Base-by-base conservation (phyloP, 2,113 vertebrate species). In the Reinhardtius hippoglossoides region DNA sequence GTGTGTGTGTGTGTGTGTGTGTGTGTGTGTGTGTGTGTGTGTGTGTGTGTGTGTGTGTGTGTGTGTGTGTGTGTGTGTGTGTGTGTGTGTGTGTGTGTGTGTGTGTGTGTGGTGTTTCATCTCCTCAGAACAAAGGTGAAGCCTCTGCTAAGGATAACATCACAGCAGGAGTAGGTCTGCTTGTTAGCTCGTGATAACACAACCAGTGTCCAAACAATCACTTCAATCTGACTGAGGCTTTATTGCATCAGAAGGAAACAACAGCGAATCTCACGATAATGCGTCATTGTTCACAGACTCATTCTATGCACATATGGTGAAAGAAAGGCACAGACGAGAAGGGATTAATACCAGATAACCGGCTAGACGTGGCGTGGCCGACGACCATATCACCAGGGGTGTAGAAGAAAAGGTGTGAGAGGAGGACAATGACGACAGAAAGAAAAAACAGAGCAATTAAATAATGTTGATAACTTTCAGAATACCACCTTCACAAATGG, bases 201-300 rank as follows among this genome's bases (percentile, higher is more conserved):
- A 10, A 3, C 3, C 15, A 16, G 67, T 23, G 76, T 67, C 87
- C 71, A 88, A 88, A 87, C 76, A 82, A 59, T 85, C 71, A 80
- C 57, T 57, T 63, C 52, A 27, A 20, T 74, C 8, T 73, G 63
- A 68, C 63, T 15, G 67, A 64, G 18, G 44, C 40, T 74, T 64
- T 14, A 24, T 23, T 1, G 10, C 55, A 74, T 76, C 37, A 74
- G 76, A 77, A 57, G 72, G 74, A 80, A 78, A 83, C 75, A 71
- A 71, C 48, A 82, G n/a, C 52, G 48, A 20, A 57, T n/a, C 58
- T 74, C 46, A 55, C 72, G 35, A 14, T 67, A 46, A 74, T 55
- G 64, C 26, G 64, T 63, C 67, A 77, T 75, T 89, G 83, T 84
- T 88, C 56, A 63, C 80, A 61, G 64, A 44, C 24, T 15, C 71